These are phyloP conservation scores for Zoanthus solanderi DNA, from an alignment of 92 coral and sea anemone species.

Conservation along the genomic window DNA sequence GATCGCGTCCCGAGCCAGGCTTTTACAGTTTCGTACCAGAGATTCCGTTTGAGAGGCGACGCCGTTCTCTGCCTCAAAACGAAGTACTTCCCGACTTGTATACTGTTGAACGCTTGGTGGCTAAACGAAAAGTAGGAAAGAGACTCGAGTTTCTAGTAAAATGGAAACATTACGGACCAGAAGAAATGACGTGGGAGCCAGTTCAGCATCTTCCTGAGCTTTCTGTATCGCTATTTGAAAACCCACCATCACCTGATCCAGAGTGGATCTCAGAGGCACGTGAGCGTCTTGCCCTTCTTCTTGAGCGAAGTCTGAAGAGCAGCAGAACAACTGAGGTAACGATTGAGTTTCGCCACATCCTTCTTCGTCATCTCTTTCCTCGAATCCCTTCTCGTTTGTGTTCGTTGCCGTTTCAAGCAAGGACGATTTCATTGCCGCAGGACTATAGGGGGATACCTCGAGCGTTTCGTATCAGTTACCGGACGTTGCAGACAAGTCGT, in stretches of 20 bases:
- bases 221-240: neutral
- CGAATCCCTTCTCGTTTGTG: neutral
- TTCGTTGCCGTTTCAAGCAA: slow-evolving; percentile 10
- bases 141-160: neutral
- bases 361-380: slow-evolving; percentile 11
- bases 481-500: slow-evolving; percentile 44
- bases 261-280: neutral
- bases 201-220: neutral
- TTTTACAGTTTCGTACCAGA: neutral
- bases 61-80: neutral
- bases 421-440: slow-evolving; percentile 53
- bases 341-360: slow-evolving; percentile 13
- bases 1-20: slow-evolving; percentile 1
- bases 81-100: neutral
- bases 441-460: slow-evolving; percentile 36
- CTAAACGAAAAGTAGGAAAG: slow-evolving; percentile 8
- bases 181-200: neutral
- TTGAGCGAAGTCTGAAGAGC: slow-evolving; percentile 24
- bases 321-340: neutral
- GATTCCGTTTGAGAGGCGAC: neutral
- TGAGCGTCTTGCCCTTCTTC: neutral
- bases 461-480: slow-evolving; percentile 42
- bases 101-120: slow-evolving; percentile 19
- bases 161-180: neutral
- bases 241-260: neutral